phyloP scores from a whole-genome alignment of 1,140 invertebrate species.

The Dolichoris vasculosae region DNA sequence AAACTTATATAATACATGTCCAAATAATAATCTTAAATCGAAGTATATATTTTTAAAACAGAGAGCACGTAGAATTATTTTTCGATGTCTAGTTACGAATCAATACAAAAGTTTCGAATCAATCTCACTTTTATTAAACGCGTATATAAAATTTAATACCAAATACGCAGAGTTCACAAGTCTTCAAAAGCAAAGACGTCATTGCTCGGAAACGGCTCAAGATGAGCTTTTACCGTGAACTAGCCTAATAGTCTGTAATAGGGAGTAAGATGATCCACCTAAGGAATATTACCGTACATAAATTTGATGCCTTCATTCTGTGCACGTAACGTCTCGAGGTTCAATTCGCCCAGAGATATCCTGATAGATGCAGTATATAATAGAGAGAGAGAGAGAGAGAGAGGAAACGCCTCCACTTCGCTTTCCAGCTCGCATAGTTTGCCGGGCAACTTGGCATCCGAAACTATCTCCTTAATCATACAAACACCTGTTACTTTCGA shows the following conservation, averaged over 20 bases:
- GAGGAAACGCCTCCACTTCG: background rate
- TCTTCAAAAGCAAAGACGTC: background rate
- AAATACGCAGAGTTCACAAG: background rate
- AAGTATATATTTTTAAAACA: no score
- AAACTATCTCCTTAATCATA: constrained; percentile 43
- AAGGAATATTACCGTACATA: background rate
- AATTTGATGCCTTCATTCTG: constrained; percentile 7
- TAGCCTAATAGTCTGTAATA: constrained; percentile 2
- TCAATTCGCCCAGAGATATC: background rate
- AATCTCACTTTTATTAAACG: background rate
- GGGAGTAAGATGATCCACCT: constrained; percentile 8
- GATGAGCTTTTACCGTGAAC: background rate
- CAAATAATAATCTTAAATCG: no score
- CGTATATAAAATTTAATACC: background rate
- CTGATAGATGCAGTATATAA: background rate
- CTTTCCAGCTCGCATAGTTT: background rate
- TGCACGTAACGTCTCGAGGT: background rate
- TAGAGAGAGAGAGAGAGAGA: background rate
- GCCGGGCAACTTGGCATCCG: constrained; percentile 23
- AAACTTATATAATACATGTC: no score
- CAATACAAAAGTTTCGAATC: background rate
- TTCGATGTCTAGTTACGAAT: no score
- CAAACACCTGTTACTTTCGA: constrained; percentile 48
- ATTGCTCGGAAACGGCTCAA: background rate
- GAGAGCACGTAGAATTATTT: no score